Evolutionary conservation across 1,140 invertebrate genomes (phyloP).

Genomic region (Metaphire vulgaris): DNA sequence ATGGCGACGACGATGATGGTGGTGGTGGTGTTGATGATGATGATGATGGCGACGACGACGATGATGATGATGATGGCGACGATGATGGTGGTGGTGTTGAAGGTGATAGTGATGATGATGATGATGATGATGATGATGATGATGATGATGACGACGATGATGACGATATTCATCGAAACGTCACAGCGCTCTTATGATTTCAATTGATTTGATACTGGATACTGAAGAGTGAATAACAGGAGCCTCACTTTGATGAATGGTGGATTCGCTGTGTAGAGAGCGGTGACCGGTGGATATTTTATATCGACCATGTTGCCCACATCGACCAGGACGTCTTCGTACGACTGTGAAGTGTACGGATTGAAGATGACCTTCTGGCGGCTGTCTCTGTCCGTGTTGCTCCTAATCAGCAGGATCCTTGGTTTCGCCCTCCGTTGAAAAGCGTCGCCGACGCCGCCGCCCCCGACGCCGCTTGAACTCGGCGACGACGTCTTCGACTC

Average conservation of each 20-base stretch:
- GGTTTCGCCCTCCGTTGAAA: conserved; percentile 27
- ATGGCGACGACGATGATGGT: too few species aligned
- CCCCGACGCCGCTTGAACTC: neutral
- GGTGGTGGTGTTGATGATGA: too few species aligned
- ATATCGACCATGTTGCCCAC: conserved; percentile 39
- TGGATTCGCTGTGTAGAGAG: conserved; percentile 38
- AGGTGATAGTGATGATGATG: too few species aligned
- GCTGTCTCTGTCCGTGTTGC: conserved; percentile 41
- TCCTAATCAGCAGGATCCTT: conserved; percentile 41
- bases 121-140: too few species aligned
- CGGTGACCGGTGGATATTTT: conserved; percentile 35
- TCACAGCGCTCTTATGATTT: too few species aligned
- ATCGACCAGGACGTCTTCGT: conserved; percentile 88
- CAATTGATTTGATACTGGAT: too few species aligned
- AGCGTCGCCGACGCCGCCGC: neutral
- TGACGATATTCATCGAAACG: too few species aligned
- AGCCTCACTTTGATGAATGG: conserved; percentile 44
- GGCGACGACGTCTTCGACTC: neutral
- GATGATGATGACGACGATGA: too few species aligned
- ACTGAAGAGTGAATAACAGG: too few species aligned
- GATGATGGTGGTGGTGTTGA: too few species aligned
- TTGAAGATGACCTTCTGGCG: conserved; percentile 63
- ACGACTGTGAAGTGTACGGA: conserved; percentile 81
- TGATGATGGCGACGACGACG: too few species aligned
- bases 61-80: too few species aligned